These are phyloP conservation scores for Poeciliopsis prolifica DNA, from an alignment of 2,113 vertebrate genomes.

Conservation along the genomic window DNA sequence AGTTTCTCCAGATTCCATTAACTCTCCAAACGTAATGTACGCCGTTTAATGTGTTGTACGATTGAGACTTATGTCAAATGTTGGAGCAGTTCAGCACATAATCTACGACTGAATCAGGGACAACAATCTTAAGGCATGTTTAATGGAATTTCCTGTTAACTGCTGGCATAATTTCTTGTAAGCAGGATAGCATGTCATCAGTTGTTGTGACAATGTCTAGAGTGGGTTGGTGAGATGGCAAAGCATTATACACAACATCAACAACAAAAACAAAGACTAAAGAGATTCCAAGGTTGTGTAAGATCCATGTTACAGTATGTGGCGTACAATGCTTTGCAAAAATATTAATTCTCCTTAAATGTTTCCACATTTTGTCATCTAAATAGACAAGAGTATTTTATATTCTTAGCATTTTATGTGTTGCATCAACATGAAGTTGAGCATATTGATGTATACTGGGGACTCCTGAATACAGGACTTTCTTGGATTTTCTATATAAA, in stretches of 20 bases:
- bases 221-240: neutral
- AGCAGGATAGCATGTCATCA: neutral
- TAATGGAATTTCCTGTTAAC: neutral
- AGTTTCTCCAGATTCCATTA: constrained; percentile 22
- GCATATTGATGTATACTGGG: no score
- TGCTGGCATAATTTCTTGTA: neutral
- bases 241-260: neutral
- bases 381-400: neutral
- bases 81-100: neutral
- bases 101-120: neutral
- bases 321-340: neutral
- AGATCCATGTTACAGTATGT: neutral
- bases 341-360: neutral
- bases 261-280: neutral
- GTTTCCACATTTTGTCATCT: neutral
- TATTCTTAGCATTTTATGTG: neutral
- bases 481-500: no score
- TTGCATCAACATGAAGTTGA: no score
- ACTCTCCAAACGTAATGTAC: constrained; percentile 13
- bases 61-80: neutral
- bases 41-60: neutral
- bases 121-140: neutral
- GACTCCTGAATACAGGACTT: no score
- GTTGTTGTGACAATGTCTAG: neutral
- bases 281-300: neutral